Percentiles rank a stretch among this genome's conserved stretches.
Conservation (phyloP, 2,797 vertebrate genomes). For the Acridotheres tristis region DNA sequence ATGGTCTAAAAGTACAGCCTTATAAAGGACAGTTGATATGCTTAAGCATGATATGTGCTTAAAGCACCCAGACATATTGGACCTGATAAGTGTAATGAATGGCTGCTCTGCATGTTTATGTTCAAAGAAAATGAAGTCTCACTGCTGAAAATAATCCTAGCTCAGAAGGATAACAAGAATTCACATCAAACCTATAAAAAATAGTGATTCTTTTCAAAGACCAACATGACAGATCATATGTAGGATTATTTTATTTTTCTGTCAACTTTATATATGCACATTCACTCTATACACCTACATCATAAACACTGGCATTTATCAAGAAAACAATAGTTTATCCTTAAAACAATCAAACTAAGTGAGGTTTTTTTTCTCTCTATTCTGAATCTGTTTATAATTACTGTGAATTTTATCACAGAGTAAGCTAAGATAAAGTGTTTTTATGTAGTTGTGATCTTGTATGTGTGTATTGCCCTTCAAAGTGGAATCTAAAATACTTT, state of each 20-base stretch:
- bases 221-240: neutral
- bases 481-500: neutral
- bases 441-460: neutral
- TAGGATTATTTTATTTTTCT: neutral
- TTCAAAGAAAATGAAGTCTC: neutral
- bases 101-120: neutral
- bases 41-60: neutral
- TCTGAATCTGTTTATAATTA: neutral
- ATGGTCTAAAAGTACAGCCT: neutral
- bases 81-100: neutral
- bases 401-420: neutral
- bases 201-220: neutral
- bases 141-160: neutral
- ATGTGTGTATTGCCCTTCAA: neutral
- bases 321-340: neutral
- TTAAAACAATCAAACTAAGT: neutral
- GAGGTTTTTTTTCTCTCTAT: neutral
- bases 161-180: neutral
- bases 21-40: neutral
- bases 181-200: neutral
- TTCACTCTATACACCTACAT: neutral
- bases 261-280: neutral
- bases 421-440: neutral
- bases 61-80: neutral
- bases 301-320: neutral